Evolutionary conservation across 1,140 invertebrate genomes (phyloP), one percentile per base, ranked within the genome.

Genomic region (Coenobita brevimanus): DNA sequence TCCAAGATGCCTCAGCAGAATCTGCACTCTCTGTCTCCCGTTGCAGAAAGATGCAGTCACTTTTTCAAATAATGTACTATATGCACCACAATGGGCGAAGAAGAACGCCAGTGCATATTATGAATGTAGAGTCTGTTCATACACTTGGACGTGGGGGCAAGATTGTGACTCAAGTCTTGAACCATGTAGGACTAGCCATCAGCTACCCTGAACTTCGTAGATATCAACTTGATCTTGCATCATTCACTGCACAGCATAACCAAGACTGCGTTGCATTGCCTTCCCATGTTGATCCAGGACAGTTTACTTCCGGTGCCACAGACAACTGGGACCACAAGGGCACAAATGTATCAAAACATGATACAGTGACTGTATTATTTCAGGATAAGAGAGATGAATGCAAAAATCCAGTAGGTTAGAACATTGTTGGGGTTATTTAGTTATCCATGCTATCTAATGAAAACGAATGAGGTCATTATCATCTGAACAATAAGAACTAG

Each of bases 41-140:
- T 30, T 71, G 67, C 30, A 71, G 67, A 71, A 71, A 71, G 67
- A 71, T 3, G 67, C 67, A 71, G 2, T 71, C 67, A 71, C 67
- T 71, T n/a, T 71, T 71, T 30, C 67, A 71, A 71, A 71, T 71
- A 0, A 17, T 71, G 1, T 71, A 71, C 3, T 24, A 33, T 71
- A 30, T 71, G 30, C 67, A 71, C 3, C 67, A 71, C 30, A n/a
- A 30, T 71, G 67, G 67, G 3, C 21, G 67, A 71, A 71, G 30
- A 30, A 71, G 67, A 71, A 71, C 67, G 21, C 67, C 30, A 17
- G 30, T 71, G 67, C 67, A 71, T 71, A 71, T 71, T 0, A 71
- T 71, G 67, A 71, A 71, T 71, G 3, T 30, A 1, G 67, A 71
- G 67, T 71, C 1, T 17, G 67, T 71, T 33, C 67, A 71, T 71